These are phyloP conservation scores for Drosophila saltans DNA, from an alignment of 1,140 invertebrate species.

Conservation along the genomic window DNA sequence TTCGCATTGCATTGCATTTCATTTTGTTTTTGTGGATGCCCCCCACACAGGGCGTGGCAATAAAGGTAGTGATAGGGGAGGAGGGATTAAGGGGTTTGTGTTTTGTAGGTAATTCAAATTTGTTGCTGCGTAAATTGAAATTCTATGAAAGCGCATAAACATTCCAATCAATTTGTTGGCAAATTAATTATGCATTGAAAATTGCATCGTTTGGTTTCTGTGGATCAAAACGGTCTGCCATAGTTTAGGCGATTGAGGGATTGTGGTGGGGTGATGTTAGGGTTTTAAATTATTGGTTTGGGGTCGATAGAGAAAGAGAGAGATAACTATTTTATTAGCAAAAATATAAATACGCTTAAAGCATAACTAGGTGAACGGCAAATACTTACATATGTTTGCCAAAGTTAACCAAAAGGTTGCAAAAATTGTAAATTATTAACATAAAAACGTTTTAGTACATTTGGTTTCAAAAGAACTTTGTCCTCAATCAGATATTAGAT, in stretches of 20 bases:
- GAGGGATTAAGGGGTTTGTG: background rate
- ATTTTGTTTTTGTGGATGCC: conserved; percentile 46
- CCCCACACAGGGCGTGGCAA: conserved; percentile 11
- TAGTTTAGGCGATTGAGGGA: background rate
- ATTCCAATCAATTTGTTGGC: conserved; percentile 67
- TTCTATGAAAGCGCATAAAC: conserved; percentile 57
- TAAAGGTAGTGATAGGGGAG: background rate
- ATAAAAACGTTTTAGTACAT: too few species aligned
- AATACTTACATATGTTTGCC: background rate
- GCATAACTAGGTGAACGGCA: background rate
- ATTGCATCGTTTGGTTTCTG: conserved; percentile 44
- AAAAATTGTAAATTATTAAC: too few species aligned
- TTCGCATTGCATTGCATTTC: conserved; percentile 47
- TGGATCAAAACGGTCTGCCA: background rate
- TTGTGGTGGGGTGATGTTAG: background rate
- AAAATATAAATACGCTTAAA: conserved; percentile 6
- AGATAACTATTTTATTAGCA: conserved; percentile 14
- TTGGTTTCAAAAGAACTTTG: too few species aligned
- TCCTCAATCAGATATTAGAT: too few species aligned
- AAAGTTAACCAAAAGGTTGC: background rate
- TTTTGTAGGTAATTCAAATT: conserved; percentile 63
- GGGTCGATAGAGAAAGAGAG: background rate
- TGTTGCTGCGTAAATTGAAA: conserved; percentile 68
- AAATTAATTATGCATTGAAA: conserved; percentile 70
- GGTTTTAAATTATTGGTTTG: background rate